A percentile compares a stretch with the other conserved stretches of the same genome.
These are phyloP conservation scores for Xestoiulus laeticollis DNA, from an alignment of 2,888 invertebrate genomes.

Conservation along the genomic window DNA sequence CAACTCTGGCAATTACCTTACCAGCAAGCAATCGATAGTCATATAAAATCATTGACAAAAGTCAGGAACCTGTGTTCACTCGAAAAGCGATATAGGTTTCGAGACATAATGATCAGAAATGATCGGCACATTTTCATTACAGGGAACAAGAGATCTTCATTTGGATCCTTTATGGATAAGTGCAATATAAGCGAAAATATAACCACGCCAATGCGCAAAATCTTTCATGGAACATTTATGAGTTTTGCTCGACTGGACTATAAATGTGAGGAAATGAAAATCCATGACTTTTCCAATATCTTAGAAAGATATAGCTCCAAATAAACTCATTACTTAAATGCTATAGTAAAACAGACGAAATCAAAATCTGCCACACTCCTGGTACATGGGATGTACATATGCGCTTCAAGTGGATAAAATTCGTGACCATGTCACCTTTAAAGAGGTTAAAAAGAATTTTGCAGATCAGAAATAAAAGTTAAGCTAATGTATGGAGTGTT, in stretches of 20 bases:
- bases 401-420: too few relatives aligned
- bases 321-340: too few relatives aligned
- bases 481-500: too few relatives aligned
- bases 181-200: conserved; percentile 21
- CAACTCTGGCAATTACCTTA: not conserved
- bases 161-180: not conserved
- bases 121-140: not conserved
- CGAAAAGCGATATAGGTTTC: not conserved
- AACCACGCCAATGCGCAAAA: not conserved
- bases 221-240: not conserved
- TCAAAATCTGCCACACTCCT: too few relatives aligned
- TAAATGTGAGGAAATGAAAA: conserved; percentile 7
- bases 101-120: not conserved
- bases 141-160: not conserved
- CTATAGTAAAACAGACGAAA: too few relatives aligned
- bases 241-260: not conserved
- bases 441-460: too few relatives aligned
- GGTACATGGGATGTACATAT: too few relatives aligned
- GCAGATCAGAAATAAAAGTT: too few relatives aligned
- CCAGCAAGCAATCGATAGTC: conserved; percentile 10
- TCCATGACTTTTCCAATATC: not conserved
- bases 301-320: too few relatives aligned
- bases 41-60: conserved; percentile 12
- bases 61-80: not conserved
- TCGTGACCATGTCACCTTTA: too few relatives aligned